Conservation (phyloP, 2,888 invertebrate species). For the Cepaea hortensis region DNA sequence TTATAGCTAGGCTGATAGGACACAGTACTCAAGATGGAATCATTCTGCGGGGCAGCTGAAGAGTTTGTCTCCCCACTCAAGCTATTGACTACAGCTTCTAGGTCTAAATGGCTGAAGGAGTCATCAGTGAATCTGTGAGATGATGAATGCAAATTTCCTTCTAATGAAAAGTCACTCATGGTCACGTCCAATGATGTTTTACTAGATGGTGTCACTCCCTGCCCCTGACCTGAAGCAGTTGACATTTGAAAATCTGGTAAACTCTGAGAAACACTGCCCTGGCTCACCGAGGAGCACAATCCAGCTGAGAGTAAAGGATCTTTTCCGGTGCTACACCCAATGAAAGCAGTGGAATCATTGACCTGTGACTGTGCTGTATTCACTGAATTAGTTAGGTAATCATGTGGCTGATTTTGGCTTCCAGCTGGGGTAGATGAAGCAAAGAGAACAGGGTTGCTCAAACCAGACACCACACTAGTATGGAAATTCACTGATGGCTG, state of each 20-base stretch:
- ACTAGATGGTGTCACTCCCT: background rate
- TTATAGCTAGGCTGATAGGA: background rate
- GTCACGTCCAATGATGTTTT: constrained; percentile 9
- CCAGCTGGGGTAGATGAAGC: background rate
- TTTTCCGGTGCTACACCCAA: background rate
- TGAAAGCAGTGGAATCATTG: constrained; percentile 5
- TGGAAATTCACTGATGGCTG: background rate
- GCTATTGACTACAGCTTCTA: constrained; percentile 24
- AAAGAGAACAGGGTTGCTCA: background rate
- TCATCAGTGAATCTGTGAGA: constrained; percentile 17
- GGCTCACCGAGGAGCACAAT: background rate
- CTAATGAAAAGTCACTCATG: background rate
- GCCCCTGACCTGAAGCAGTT: constrained; percentile 1
- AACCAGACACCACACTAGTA: constrained; percentile 2
- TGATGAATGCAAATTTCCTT: background rate
- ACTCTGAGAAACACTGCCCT: background rate
- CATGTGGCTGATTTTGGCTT: constrained; percentile 18
- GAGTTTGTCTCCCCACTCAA: background rate
- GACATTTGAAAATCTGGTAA: background rate
- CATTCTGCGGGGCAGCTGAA: background rate
- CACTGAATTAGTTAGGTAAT: constrained; percentile 4
- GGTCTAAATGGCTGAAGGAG: constrained; percentile 15
- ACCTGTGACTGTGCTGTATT: background rate
- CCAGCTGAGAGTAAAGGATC: background rate
- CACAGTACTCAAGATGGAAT: background rate